Base-by-base conservation (phyloP, 2,888 invertebrate genomes). In the Aricia artaxerxes region DNA sequence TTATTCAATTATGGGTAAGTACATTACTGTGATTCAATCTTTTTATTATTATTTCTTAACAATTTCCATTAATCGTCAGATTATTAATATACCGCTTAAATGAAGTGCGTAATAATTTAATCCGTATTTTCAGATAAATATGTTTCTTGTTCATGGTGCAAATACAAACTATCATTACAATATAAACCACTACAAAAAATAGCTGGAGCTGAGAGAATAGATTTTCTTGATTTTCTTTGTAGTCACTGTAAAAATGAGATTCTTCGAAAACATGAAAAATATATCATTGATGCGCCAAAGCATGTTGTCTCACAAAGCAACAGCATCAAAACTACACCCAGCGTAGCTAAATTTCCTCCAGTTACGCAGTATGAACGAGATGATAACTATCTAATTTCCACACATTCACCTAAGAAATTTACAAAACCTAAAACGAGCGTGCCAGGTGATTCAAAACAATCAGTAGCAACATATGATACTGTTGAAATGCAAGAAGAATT, bases 71-170 rank as follows among this genome's bases (percentile, higher is more conserved):
- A 24, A 24, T 24, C 24, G 24, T 24, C 24, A 24, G 24, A 24
- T 0, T 24, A 24, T 24, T 24, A 24, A 24, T 24, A 24, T 24
- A 24, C 24, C 24, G 24, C 24, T 24, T 24, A 24, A 24, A 24
- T 24, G 24, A 24, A 24, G 24, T 24, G 24, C 24, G 24, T 24
- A 24, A 24, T 24, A 24, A 24, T 24, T 24, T 7, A 69, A 11
- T 69, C 31, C 9, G 1, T 78, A 79, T 79, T 87, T 90, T 83
- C 87, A 92, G 92, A 83, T 82, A 83, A 84, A 73, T 83, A 85
- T 79, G 83, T 89, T 80, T 84, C 81, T 72, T 93, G 93, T 82
- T 86, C 86, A 77, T 85, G 90, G 79, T 93, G 93, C 85, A 87
- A 85, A 82, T 83, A 86, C 79, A 86, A 86, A 80, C 82, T 88